Conservation (phyloP, 2,113 vertebrate genomes). For the Xiphophorus couchianus region DNA sequence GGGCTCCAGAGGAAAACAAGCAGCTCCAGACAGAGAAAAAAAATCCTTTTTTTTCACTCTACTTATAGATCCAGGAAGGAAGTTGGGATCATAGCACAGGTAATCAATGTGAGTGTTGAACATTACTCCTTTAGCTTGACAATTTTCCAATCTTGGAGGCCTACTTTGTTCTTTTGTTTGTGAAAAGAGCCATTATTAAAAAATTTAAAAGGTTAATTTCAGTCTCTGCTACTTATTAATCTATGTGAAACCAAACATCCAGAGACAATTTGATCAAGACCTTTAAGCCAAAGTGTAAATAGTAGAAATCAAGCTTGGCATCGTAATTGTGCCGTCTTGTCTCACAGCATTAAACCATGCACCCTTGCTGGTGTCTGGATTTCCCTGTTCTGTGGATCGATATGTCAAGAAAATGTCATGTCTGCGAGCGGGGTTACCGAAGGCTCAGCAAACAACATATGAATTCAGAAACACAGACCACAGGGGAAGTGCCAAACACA, state of each 20-base stretch:
- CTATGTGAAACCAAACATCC: slow-evolving; percentile 3
- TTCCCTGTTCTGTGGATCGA: slow-evolving; percentile 70
- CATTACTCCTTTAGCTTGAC: slow-evolving; percentile 40
- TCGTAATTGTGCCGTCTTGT: slow-evolving; percentile 27
- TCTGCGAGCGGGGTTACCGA: slow-evolving; percentile 69
- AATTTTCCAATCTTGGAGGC: slow-evolving; percentile 27
- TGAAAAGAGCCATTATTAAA: slow-evolving; percentile 6
- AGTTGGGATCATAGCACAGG: slow-evolving; percentile 22
- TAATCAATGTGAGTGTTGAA: slow-evolving; percentile 52
- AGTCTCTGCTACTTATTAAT: neutral
- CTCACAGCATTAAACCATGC: slow-evolving; percentile 56
- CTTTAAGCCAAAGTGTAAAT: slow-evolving; percentile 1
- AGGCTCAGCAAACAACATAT: slow-evolving; percentile 71
- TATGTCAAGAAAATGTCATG: slow-evolving; percentile 79
- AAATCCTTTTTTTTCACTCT: slow-evolving; percentile 50
- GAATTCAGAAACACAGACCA: slow-evolving; percentile 52
- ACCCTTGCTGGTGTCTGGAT: slow-evolving; percentile 52
- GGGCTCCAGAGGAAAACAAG: slow-evolving; percentile 32
- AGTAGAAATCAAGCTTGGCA: slow-evolving; percentile 7
- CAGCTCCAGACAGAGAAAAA: slow-evolving; percentile 19
- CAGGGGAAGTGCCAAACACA: slow-evolving; percentile 38
- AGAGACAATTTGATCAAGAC: slow-evolving; percentile 6
- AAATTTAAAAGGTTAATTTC: neutral
- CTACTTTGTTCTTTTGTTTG: slow-evolving; percentile 1
- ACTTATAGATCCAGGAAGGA: slow-evolving; percentile 36